These are phyloP conservation scores for Eurystomus glaucurus DNA, from an alignment of 2,797 vertebrate species.

Conservation along the genomic window DNA sequence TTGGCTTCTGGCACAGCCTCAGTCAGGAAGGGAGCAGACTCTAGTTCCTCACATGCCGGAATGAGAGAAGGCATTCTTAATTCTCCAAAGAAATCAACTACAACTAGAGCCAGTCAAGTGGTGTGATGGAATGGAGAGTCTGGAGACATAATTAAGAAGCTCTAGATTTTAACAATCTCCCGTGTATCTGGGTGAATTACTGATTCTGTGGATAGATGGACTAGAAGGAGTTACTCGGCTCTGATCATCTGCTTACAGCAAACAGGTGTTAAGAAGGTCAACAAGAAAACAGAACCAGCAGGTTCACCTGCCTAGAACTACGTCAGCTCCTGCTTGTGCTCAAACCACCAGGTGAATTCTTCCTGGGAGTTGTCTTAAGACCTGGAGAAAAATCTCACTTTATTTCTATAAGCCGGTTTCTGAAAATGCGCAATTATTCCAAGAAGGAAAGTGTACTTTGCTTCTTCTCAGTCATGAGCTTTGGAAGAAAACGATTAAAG, in stretches of 20 bases:
- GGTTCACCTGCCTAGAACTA: background rate
- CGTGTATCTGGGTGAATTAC: background rate
- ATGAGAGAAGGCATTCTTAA: constrained; percentile 52
- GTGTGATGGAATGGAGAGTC: background rate
- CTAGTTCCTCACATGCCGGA: constrained; percentile 72
- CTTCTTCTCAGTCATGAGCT: background rate
- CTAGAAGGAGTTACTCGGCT: background rate
- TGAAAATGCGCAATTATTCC: background rate
- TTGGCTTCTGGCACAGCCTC: constrained; percentile 72
- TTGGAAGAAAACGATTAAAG: background rate
- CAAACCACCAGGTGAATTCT: background rate
- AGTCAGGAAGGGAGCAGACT: constrained; percentile 37
- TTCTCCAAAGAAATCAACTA: constrained; percentile 27
- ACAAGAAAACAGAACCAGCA: background rate
- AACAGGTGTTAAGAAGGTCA: rapidly evolving
- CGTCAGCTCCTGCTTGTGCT: background rate
- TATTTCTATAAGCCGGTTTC: background rate
- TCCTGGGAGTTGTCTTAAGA: background rate
- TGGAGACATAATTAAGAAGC: background rate
- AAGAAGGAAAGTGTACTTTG: background rate
- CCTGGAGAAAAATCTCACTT: background rate
- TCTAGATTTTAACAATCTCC: background rate
- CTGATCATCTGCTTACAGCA: background rate
- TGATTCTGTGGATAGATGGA: background rate
- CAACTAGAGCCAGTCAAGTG: background rate